Evolutionary conservation across 2,797 vertebrate genomes (phyloP).

Genomic region (Anomalospiza imberbis): DNA sequence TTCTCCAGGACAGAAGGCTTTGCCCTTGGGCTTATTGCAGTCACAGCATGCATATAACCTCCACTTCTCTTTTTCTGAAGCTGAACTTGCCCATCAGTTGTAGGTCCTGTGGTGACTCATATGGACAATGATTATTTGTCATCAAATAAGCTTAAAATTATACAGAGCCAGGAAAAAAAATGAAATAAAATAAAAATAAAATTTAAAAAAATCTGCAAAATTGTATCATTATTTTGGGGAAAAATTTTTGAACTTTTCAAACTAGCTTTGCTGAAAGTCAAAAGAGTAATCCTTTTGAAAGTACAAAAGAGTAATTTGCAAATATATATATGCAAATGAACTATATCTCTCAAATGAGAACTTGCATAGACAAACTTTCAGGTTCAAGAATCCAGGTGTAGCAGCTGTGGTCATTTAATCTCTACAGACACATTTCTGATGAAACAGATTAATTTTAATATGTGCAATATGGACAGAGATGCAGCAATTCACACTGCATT

Average conservation of each 20-base stretch:
- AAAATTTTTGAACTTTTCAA: not conserved
- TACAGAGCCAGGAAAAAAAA: not conserved
- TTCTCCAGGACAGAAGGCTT: not conserved
- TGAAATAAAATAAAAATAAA: too few species aligned
- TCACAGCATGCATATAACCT: not conserved
- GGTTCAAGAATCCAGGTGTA: slow-evolving; percentile 8
- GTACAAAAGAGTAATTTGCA: too few species aligned
- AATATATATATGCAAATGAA: not conserved
- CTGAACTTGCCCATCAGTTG: not conserved
- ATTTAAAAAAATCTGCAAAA: not conserved
- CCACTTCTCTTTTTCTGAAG: not conserved
- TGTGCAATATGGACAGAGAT: not conserved
- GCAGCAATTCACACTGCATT: not conserved
- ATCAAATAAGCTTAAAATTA: not conserved
- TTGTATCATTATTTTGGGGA: not conserved
- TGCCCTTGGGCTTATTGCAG: not conserved
- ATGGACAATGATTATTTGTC: not conserved
- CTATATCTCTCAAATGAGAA: not conserved
- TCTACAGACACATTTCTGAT: slow-evolving; percentile 21
- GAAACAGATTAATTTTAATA: slow-evolving; percentile 15
- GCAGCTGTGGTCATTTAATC: slow-evolving; percentile 4
- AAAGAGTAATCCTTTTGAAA: not conserved
- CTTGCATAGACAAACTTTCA: not conserved
- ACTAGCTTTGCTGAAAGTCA: not conserved
- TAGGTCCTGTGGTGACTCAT: not conserved